These are phyloP conservation scores for Pseudorasbora parva DNA, from an alignment of 2,113 vertebrate genomes.

Conservation along the genomic window DNA sequence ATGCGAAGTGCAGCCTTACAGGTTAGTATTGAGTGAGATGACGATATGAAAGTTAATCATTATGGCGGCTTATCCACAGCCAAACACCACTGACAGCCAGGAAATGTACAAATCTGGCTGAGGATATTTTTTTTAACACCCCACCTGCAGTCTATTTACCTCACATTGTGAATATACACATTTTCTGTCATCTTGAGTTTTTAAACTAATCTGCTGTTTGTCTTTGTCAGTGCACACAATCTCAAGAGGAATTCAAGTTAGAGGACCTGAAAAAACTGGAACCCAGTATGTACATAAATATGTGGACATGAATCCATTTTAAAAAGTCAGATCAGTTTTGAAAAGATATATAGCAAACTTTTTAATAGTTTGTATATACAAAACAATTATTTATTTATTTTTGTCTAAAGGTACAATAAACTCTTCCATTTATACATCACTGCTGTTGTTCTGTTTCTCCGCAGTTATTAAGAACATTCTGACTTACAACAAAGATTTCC, in stretches of 20 bases:
- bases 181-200: background rate
- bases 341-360: no score
- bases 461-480: constrained; percentile 94
- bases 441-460: constrained; percentile 55
- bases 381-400: no score
- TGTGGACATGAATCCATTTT: background rate
- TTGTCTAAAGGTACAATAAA: no score
- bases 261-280: constrained; percentile 98
- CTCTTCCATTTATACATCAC: background rate
- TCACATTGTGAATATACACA: background rate
- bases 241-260: constrained; percentile 92
- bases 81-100: background rate
- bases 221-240: constrained; percentile 83
- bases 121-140: background rate
- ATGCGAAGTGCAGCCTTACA: constrained; percentile 93
- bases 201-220: background rate
- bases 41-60: background rate
- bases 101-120: background rate
- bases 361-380: no score
- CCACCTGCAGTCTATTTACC: background rate
- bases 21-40: constrained; percentile 70
- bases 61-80: no score
- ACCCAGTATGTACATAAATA: constrained; percentile 78
- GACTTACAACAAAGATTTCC: constrained; percentile 95
- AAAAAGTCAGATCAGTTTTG: no score